Evolutionary conservation across 2,797 vertebrate genomes (phyloP).

Genomic region (Thalassophryne amazonica): DNA sequence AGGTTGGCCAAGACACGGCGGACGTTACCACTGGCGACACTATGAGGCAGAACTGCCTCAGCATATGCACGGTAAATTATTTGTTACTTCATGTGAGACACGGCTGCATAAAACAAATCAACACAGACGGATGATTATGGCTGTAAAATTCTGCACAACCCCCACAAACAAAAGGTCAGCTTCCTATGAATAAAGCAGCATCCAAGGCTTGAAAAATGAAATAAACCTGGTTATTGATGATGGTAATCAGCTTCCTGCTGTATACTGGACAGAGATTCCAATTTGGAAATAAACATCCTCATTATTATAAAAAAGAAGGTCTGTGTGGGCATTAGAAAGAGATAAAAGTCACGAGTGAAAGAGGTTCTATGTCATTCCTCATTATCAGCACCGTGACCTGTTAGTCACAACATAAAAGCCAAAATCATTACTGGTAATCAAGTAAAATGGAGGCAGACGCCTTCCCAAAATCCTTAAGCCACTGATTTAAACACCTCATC

Average conservation of each 20-base stretch:
- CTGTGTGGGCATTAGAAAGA: conserved; percentile 32
- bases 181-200: background rate
- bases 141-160: background rate
- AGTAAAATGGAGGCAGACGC: conserved; percentile 1
- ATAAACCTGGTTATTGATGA: background rate
- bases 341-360: conserved; percentile 51
- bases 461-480: background rate
- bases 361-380: conserved; percentile 26
- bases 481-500: conserved; percentile 7
- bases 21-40: background rate
- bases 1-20: background rate
- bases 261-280: conserved; percentile 35
- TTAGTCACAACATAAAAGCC: conserved; percentile 56
- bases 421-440: conserved; percentile 60
- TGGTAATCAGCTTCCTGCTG: background rate
- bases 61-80: background rate
- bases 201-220: background rate
- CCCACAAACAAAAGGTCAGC: background rate
- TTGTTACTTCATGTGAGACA: background rate
- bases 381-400: conserved; percentile 35
- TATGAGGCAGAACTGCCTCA: background rate
- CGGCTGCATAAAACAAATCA: background rate
- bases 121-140: background rate
- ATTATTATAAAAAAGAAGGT: conserved; percentile 39
- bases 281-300: conserved; percentile 36